Conservation (phyloP, 2,797 vertebrate genomes). For the Lutjanus argentimaculatus region DNA sequence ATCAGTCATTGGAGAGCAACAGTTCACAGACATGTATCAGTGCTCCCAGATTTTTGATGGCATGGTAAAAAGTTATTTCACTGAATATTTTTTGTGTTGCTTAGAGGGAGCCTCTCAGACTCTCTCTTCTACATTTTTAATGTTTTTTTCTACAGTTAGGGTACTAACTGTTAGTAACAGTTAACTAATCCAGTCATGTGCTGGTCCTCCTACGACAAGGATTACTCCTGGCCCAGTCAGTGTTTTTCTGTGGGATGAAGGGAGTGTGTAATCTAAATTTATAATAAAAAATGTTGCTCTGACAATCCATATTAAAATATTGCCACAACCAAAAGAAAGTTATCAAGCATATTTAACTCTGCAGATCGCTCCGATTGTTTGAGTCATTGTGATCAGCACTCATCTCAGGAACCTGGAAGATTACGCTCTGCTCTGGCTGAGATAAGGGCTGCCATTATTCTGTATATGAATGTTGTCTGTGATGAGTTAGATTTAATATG, state of each 20-base stretch:
- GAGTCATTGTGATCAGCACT: slow-evolving; percentile 35
- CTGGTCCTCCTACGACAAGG: no score
- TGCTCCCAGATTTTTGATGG: no score
- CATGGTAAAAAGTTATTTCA: no score
- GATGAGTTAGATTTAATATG: slow-evolving; percentile 6
- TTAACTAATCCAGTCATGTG: no score
- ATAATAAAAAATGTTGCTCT: no score
- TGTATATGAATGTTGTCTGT: neutral
- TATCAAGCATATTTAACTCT: neutral
- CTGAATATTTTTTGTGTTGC: no score
- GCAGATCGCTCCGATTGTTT: slow-evolving; percentile 30
- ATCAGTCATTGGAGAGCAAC: no score
- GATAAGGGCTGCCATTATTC: slow-evolving; percentile 18
- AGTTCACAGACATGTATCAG: no score
- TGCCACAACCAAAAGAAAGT: slow-evolving; percentile 12
- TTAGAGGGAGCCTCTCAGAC: no score
- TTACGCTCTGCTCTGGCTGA: slow-evolving; percentile 14
- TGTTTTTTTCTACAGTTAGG: no score
- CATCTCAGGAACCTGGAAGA: slow-evolving; percentile 20
- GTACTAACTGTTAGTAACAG: no score
- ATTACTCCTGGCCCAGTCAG: neutral
- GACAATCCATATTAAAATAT: slow-evolving; percentile 16
- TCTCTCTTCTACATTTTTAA: no score
- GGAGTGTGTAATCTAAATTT: neutral
- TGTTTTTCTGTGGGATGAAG: neutral